Evolutionary conservation across 2,797 vertebrate genomes (phyloP), one percentile per base, ranked within the genome.

Genomic region (Phaenicophaeus curvirostris): DNA sequence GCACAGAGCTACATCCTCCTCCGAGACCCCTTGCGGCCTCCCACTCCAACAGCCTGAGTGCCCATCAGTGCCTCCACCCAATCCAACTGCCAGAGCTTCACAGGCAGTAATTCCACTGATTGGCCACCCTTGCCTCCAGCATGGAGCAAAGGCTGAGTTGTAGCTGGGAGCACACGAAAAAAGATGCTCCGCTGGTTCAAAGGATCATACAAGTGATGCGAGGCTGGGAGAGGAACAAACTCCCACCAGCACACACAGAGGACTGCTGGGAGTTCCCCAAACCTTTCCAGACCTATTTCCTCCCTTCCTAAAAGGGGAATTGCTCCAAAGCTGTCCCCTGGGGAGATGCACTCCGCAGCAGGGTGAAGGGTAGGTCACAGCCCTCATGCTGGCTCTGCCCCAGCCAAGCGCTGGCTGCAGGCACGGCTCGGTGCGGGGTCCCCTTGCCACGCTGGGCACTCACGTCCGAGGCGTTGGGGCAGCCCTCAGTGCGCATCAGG

Each of bases 401-500:
- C 51, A 20, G 48, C n/a, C 59, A n/a, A n/a, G 4, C 9, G 17
- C 33, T 3, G 41, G 46, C 46, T 48, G 46, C 46, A n/a, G n/a
- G n/a, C n/a, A n/a, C n/a, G n/a, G n/a, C 53, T 5, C 8, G 24
- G 28, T 2, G 39, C 28, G 41, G 41, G 41, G 41, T 42, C 41
- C 25, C 13, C n/a, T n/a, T n/a, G n/a, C n/a, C n/a, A n/a, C n/a
- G 42, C 10, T 13, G 42, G 42, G 51, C 37, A 82, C 97, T 98
- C 95, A 99, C 99, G 41, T 99, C 98, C 4, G 99, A 98, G 41
- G 98, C 98, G 95, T 98, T 98, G 35, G 99, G 98, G 13, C 94
- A 95, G 66, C 98, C 98, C 57, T 98, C 93, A 42, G 98, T 98
- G 93, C 99, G 98, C 98, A 99, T 98, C 50, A 99, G 53, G n/a